These are phyloP conservation scores for Leptopterna dolabrata DNA, from an alignment of 2,888 invertebrate genomes.

Conservation along the genomic window DNA sequence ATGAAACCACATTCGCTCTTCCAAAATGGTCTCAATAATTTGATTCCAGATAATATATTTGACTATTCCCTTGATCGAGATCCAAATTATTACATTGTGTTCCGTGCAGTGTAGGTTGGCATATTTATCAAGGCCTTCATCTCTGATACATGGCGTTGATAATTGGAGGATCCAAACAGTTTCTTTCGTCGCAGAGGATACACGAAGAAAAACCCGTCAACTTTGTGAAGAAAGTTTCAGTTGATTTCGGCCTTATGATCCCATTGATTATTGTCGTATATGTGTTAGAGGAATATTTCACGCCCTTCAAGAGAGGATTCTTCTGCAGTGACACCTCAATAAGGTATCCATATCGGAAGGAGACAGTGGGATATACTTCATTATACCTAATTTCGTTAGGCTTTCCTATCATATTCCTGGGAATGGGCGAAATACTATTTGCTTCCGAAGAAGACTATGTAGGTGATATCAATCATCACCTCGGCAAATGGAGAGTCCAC, in stretches of 20 bases:
- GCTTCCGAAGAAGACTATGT: constrained; percentile 31
- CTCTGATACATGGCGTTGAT: not conserved
- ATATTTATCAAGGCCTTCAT: not conserved
- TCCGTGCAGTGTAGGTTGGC: no score
- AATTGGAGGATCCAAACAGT: not conserved
- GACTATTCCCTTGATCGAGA: no score
- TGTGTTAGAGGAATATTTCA: not conserved
- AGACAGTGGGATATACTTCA: not conserved
- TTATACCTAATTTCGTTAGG: constrained; percentile 10
- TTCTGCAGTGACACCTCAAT: constrained; percentile 23
- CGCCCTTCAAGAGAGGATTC: constrained; percentile 19
- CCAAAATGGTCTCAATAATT: not conserved
- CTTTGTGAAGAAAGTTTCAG: constrained; percentile 20
- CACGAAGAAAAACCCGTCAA: not conserved
- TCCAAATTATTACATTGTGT: no score
- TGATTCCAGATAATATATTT: no score
- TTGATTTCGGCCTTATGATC: constrained; percentile 19
- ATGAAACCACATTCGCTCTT: not conserved
- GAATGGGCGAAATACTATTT: constrained; percentile 31
- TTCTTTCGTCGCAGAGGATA: not conserved
- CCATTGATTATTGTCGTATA: not conserved
- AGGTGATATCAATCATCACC: not conserved
- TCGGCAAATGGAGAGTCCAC: not conserved
- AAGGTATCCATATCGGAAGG: constrained; percentile 4
- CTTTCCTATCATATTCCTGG: constrained; percentile 30